Evolutionary conservation across 2,797 vertebrate species (phyloP).

Genomic region (Dermochelys coriacea): DNA sequence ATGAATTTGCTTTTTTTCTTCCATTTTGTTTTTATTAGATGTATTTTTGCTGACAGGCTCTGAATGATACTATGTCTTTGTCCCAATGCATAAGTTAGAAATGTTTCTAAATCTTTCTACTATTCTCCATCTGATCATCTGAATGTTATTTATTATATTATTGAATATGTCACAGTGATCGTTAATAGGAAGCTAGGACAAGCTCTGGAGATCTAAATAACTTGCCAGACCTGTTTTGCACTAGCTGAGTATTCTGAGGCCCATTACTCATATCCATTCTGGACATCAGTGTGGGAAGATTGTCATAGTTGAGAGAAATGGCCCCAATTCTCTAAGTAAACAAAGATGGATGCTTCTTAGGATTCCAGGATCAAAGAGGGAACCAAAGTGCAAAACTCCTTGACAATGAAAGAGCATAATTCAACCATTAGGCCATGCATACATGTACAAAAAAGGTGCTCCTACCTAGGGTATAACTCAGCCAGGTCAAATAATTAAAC

Average conservation of each 20-base stretch:
- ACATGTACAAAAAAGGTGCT: neutral
- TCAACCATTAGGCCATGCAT: neutral
- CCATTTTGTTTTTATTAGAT: too few relatives aligned
- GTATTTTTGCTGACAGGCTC: neutral
- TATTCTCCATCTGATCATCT: too few relatives aligned
- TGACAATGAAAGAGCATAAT: neutral
- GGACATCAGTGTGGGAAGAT: neutral
- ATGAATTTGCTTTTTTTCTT: too few relatives aligned
- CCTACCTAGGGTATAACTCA: neutral
- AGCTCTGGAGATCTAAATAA: too few relatives aligned
- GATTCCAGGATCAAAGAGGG: neutral
- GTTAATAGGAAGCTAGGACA: too few relatives aligned
- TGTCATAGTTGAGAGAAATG: neutral
- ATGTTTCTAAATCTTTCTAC: too few relatives aligned
- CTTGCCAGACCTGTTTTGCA: too few relatives aligned
- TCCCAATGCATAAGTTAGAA: too few relatives aligned
- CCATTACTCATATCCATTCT: neutral
- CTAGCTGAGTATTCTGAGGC: neutral
- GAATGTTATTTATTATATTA: too few relatives aligned
- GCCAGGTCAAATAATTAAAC: neutral
- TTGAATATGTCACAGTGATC: too few relatives aligned
- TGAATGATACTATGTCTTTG: neutral
- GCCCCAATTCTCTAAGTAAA: neutral
- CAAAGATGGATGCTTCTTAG: neutral
- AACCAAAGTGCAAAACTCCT: neutral